phyloP scores from a whole-genome alignment of 2,888 invertebrate genomes.

The Coelogynopora nodosa region DNA sequence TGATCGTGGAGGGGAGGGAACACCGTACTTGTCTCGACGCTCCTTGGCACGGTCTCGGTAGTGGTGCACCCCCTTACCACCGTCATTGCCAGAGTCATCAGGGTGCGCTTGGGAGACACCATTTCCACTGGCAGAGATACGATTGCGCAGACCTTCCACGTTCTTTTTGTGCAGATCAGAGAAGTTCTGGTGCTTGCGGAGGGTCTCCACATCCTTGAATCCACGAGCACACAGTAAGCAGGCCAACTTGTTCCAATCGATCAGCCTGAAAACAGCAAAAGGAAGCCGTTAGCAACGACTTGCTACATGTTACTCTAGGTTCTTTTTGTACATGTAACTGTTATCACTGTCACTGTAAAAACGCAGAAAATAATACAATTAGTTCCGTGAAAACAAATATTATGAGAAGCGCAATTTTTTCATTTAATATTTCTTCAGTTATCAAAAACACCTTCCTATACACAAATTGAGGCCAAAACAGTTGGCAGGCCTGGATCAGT shows the following conservation, averaged over 20 bases:
- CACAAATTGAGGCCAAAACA: too few species aligned
- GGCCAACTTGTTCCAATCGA: constrained; percentile 81
- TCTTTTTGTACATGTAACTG: too few species aligned
- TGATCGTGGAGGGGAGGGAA: constrained; percentile 30
- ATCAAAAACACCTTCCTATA: too few species aligned
- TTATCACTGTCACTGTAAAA: too few species aligned
- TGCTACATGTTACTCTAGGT: too few species aligned
- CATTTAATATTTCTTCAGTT: too few species aligned
- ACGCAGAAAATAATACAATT: too few species aligned
- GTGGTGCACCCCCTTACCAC: constrained; percentile 53
- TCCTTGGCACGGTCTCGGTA: constrained; percentile 96
- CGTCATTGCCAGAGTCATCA: not conserved
- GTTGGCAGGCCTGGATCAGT: too few species aligned
- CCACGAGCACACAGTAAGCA: constrained; percentile 91
- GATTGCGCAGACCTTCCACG: constrained; percentile 34
- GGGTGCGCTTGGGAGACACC: not conserved
- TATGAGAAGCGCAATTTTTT: too few species aligned
- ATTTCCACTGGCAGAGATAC: not conserved
- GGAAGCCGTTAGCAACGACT: too few species aligned
- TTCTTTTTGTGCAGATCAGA: constrained; percentile 81
- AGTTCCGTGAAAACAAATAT: too few species aligned
- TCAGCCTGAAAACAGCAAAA: constrained; percentile 53
- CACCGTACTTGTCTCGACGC: constrained; percentile 75
- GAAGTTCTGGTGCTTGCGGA: constrained; percentile 82
- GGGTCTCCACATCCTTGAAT: constrained; percentile 80